phyloP scores from a whole-genome alignment of 2,888 invertebrate species.

The Laothoe populi region DNA sequence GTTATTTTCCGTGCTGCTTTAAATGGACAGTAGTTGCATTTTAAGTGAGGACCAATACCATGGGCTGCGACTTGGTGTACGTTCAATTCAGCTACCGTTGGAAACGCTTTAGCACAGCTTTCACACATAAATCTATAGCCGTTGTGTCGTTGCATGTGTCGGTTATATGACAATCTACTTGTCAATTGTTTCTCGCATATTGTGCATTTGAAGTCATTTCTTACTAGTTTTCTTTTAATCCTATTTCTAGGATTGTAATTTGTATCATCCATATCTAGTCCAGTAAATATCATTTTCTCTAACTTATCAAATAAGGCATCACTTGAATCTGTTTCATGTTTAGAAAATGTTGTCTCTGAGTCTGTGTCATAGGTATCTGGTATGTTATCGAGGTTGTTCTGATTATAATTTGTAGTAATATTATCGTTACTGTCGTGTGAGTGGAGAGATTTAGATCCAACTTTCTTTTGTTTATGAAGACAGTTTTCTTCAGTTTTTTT shows the following conservation, averaged over 20 bases:
- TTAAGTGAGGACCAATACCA: slow-evolving; percentile 59
- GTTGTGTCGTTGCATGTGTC: slow-evolving; percentile 71
- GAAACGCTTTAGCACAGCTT: slow-evolving; percentile 70
- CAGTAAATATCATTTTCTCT: background rate
- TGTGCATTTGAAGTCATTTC: slow-evolving; percentile 48
- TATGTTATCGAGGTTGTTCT: background rate
- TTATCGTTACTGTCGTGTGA: background rate
- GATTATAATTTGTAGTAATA: background rate
- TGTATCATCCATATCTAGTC: background rate
- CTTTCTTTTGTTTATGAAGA: background rate
- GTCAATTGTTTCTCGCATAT: slow-evolving; percentile 63
- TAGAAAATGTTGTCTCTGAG: background rate
- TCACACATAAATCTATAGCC: slow-evolving; percentile 70
- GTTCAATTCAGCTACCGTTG: slow-evolving; percentile 54
- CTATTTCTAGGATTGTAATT: slow-evolving; percentile 4
- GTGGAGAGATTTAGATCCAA: background rate
- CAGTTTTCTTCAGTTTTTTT: background rate
- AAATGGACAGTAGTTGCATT: slow-evolving; percentile 66
- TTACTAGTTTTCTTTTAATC: slow-evolving; percentile 24
- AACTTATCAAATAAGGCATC: slow-evolving; percentile 6
- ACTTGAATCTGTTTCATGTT: background rate
- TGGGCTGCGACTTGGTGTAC: slow-evolving; percentile 64
- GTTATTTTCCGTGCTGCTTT: slow-evolving; percentile 63
- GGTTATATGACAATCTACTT: slow-evolving; percentile 56
- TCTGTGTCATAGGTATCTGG: slow-evolving; percentile 2